Base-by-base conservation (phyloP, 2,888 invertebrate genomes). In the Shargacucullia verbasci region DNA sequence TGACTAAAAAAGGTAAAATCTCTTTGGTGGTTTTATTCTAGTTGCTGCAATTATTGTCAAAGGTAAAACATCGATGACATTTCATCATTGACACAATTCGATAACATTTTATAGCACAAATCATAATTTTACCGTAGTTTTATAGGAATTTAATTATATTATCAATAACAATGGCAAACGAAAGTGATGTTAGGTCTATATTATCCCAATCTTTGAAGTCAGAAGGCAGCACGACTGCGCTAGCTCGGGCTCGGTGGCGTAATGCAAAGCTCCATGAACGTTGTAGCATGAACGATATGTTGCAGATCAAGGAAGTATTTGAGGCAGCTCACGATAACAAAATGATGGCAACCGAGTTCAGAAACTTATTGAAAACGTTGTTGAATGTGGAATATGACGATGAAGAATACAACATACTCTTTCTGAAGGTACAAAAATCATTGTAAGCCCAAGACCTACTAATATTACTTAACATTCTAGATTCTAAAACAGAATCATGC, bases 321-420 rank as follows among this genome's bases (percentile, higher is more conserved):
- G 85, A 91, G 43, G 74, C 76, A 7, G 88, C 94, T 0, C 87
- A 90, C 43, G 83, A 79, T 20, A 88, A 91, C 52, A 89, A 89
- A 70, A 73, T 95, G 74, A 79, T 90, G 29, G 87, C 89, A 0
- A 82, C 79, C 1, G 87, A 92, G 66, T 89, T 95, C 46, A 84
- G 93, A 65, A 84, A 87, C 14, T 61, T 91, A 25, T 76, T 95
- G 9, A 77, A 82, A 38, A 90, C 82, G 0, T 66, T 92, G 39
- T 90, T 94, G 0, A 92, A 91, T 59, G 87, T 95, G 11, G 91
- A 91, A 50, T 95, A 94, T 62, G 90, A 91, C 34, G 95, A 95
- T 34, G 94, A 95, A 0, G 95, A 96, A 40, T 96, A 94, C 64
- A 94, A 95, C 40, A 91, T 95, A 67, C 84, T 96, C 13, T 97